Percentiles rank a stretch among this genome's conserved stretches.
Conservation (phyloP, 2,888 invertebrate species). For the Zonitis immaculata region DNA sequence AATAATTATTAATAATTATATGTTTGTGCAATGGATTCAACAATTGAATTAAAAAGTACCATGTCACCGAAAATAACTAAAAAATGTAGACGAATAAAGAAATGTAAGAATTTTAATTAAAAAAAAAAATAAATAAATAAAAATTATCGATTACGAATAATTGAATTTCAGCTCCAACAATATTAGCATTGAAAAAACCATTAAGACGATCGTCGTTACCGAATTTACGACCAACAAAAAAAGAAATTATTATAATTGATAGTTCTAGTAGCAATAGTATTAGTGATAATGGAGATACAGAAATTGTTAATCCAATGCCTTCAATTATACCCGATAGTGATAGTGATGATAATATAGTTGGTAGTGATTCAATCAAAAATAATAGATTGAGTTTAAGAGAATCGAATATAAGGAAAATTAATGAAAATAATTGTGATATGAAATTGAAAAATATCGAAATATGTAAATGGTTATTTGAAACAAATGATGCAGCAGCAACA, state of each 20-base stretch:
- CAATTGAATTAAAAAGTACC: slow-evolving; percentile 35
- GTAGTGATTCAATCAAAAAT: neutral
- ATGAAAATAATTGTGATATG: neutral
- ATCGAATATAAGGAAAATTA: neutral
- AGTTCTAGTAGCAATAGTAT: slow-evolving; percentile 15
- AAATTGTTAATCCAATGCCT: slow-evolving; percentile 15
- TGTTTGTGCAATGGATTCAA: slow-evolving; percentile 30
- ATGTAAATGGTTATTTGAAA: neutral
- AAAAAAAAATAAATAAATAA: neutral
- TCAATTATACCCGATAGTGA: slow-evolving; percentile 23
- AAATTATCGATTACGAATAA: neutral
- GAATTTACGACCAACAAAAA: slow-evolving; percentile 27
- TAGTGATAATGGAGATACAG: slow-evolving; percentile 15
- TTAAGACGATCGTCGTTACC: slow-evolving; percentile 33
- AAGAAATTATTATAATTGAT: slow-evolving; percentile 14
- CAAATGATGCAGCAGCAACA: neutral
- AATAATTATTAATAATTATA: neutral
- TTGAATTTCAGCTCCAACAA: slow-evolving; percentile 32
- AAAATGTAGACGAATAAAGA: slow-evolving; percentile 26
- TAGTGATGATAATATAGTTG: neutral
- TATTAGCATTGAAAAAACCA: slow-evolving; percentile 37
- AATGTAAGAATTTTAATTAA: slow-evolving; percentile 21
- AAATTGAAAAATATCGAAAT: neutral
- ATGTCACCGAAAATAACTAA: slow-evolving; percentile 39
- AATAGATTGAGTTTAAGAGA: neutral